phyloP scores from a whole-genome alignment of 2,888 invertebrate genomes.

The Amblyjoppa fuscipennis region DNA sequence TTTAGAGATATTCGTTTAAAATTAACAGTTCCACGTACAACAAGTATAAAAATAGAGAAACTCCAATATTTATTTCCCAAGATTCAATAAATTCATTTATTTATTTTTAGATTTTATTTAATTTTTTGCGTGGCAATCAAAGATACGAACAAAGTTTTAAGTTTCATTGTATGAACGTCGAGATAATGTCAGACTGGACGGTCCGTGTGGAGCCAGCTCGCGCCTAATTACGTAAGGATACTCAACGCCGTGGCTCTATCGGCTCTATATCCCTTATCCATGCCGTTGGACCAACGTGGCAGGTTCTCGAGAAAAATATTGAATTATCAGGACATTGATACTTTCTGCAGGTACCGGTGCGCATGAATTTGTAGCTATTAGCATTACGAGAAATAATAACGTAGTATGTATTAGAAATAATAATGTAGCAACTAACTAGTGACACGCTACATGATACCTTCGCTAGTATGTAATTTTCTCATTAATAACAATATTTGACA shows the following conservation, averaged over 20 bases:
- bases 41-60: too few relatives aligned
- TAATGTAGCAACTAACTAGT: slow-evolving; percentile 14
- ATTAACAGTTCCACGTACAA: too few relatives aligned
- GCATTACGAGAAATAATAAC: neutral
- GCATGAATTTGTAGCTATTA: neutral
- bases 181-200: slow-evolving; percentile 65
- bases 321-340: slow-evolving; percentile 52
- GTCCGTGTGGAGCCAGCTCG: slow-evolving; percentile 54
- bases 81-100: too few relatives aligned
- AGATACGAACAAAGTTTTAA: slow-evolving; percentile 26
- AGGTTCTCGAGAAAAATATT: slow-evolving; percentile 55
- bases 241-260: slow-evolving; percentile 55
- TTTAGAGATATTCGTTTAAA: too few relatives aligned
- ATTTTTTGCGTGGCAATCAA: neutral
- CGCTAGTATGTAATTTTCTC: neutral
- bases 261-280: neutral
- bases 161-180: neutral
- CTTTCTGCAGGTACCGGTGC: slow-evolving; percentile 19
- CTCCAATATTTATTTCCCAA: too few relatives aligned
- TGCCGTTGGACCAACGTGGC: slow-evolving; percentile 38
- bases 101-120: too few relatives aligned
- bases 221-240: slow-evolving; percentile 74
- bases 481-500: slow-evolving; percentile 6
- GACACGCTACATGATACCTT: slow-evolving; percentile 29
- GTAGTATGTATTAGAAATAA: neutral